Evolutionary conservation across 2,888 invertebrate genomes (phyloP).

Genomic region (Hesperia comma): DNA sequence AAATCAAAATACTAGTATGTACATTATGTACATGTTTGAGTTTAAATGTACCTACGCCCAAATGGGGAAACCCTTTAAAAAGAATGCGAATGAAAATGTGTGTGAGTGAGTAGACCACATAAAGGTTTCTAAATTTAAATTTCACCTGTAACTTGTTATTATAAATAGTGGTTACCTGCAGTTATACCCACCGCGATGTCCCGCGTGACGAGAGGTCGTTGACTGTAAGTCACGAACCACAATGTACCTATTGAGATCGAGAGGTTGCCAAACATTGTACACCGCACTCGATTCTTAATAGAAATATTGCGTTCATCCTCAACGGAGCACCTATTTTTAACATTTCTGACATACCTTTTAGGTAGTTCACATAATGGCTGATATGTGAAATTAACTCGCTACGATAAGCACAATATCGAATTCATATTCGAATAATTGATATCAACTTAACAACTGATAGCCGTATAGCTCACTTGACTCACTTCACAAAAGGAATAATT

Average conservation of each 20-base stretch:
- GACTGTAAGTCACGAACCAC: slow-evolving; percentile 34
- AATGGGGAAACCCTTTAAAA: no score
- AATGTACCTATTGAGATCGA: slow-evolving; percentile 21
- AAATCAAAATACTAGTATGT: no score
- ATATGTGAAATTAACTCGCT: background rate
- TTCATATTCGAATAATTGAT: no score
- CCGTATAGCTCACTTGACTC: no score
- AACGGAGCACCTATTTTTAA: slow-evolving; percentile 23
- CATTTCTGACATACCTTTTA: background rate
- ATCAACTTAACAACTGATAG: no score
- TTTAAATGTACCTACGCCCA: no score
- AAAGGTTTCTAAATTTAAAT: slow-evolving; percentile 12
- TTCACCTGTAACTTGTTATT: slow-evolving; percentile 26
- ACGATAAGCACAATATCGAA: no score
- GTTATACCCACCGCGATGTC: slow-evolving; percentile 16
- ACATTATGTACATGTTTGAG: no score
- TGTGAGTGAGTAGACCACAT: background rate
- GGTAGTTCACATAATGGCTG: background rate
- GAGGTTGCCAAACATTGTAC: slow-evolving; percentile 34
- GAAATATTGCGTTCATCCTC: slow-evolving; percentile 24
- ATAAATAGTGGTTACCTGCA: slow-evolving; percentile 24
- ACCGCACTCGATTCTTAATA: slow-evolving; percentile 24
- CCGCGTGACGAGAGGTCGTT: slow-evolving; percentile 32
- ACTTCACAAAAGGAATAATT: no score
- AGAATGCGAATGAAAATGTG: no score